Percentiles rank a stretch among this genome's conserved stretches.
Evolutionary conservation across 2,113 vertebrate species (phyloP).

Genomic region (Catagonus wagneri): DNA sequence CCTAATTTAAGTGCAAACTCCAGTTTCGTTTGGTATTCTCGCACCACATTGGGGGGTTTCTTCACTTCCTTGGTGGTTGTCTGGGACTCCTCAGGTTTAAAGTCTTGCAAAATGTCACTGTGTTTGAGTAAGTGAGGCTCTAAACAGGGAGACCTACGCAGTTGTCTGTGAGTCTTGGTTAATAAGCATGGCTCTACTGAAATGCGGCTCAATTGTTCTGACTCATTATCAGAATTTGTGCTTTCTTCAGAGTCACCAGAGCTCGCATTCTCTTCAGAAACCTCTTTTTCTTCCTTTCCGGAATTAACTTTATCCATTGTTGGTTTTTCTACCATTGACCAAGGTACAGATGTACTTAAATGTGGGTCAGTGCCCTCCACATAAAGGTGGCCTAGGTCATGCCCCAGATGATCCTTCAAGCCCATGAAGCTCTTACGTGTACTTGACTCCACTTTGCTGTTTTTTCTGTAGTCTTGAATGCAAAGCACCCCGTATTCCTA

Average conservation of each 20-base stretch:
- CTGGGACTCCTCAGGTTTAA: constrained; percentile 87
- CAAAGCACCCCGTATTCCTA: constrained; percentile 90
- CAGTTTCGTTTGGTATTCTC: constrained; percentile 97
- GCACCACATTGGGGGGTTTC: constrained; percentile 87
- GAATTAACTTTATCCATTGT: constrained; percentile 91
- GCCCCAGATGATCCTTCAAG: constrained; percentile 96
- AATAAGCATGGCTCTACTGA: constrained; percentile 84
- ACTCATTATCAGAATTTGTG: constrained; percentile 90
- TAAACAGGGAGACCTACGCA: constrained; percentile 93
- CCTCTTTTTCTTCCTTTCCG: constrained; percentile 88
- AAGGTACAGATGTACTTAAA: constrained; percentile 90
- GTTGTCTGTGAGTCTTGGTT: constrained; percentile 91
- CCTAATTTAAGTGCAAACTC: constrained; percentile 98
- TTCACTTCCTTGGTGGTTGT: constrained; percentile 86
- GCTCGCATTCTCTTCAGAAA: constrained; percentile 85
- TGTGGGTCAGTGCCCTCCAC: constrained; percentile 92
- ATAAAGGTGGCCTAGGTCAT: constrained; percentile 93
- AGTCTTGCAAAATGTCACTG: constrained; percentile 89
- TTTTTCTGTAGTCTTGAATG: constrained; percentile 89
- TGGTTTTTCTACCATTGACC: constrained; percentile 88
- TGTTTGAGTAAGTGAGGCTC: constrained; percentile 92
- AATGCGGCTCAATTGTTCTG: constrained; percentile 83
- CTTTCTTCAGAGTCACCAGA: constrained; percentile 90
- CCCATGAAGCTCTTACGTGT: constrained; percentile 96
- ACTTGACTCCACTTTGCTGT: constrained; percentile 92